Conservation (phyloP, 1,140 invertebrate genomes). For the Heliconius congener region DNA sequence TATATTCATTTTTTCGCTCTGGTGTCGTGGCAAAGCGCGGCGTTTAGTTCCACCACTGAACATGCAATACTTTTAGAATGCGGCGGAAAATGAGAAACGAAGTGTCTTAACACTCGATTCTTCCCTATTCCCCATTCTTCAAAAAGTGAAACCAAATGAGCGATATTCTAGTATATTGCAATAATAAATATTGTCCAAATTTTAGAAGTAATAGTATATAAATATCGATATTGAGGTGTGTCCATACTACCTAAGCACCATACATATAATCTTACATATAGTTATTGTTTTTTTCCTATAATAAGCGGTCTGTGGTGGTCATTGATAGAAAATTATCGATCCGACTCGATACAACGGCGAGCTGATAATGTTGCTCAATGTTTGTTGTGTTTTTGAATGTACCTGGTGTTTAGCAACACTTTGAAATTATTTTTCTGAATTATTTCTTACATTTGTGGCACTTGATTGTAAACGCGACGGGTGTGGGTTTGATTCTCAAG, state of each 20-base stretch:
- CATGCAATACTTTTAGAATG: too few relatives aligned
- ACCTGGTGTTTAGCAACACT: constrained; percentile 15
- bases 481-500: too few relatives aligned
- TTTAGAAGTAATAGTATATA: background rate
- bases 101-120: too few relatives aligned
- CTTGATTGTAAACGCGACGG: too few relatives aligned
- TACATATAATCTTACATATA: constrained; percentile 53
- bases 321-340: constrained; percentile 76
- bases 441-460: background rate
- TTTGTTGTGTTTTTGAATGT: constrained; percentile 21
- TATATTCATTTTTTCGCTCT: too few relatives aligned
- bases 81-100: too few relatives aligned
- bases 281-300: constrained; percentile 69
- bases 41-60: too few relatives aligned
- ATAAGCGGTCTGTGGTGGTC: constrained; percentile 62
- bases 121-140: too few relatives aligned
- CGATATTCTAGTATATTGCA: too few relatives aligned
- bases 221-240: constrained; percentile 17
- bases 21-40: too few relatives aligned
- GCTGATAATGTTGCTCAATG: constrained; percentile 47
- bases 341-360: constrained; percentile 47
- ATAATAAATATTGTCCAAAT: too few relatives aligned
- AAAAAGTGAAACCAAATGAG: too few relatives aligned
- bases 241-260: constrained; percentile 43
- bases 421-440: constrained; percentile 17